These are phyloP conservation scores for Pseudanteris insignis DNA, from an alignment of 2,888 invertebrate genomes.

Conservation along the genomic window DNA sequence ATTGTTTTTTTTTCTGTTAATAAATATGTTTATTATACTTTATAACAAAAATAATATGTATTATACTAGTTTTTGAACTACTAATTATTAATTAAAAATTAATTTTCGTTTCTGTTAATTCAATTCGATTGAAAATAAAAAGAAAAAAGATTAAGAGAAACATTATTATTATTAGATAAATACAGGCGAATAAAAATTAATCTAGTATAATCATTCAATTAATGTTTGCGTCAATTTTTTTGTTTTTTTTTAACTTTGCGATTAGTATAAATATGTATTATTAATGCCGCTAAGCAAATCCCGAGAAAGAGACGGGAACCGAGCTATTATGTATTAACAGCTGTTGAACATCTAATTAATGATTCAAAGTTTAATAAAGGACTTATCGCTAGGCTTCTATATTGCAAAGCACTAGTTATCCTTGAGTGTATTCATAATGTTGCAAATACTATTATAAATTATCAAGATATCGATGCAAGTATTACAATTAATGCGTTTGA, in stretches of 20 bases:
- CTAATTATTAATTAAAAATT: no score
- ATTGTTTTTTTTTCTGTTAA: no score
- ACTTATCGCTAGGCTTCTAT: constrained; percentile 27
- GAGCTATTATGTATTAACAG: constrained; percentile 27
- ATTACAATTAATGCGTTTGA: constrained; percentile 17
- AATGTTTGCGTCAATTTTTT: no score
- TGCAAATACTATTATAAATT: constrained; percentile 36
- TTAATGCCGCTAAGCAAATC: constrained; percentile 8
- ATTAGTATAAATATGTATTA: constrained; percentile 5
- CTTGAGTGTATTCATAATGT: constrained; percentile 34
- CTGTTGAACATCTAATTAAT: constrained; percentile 33
- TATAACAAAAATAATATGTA: no score
- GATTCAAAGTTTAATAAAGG: constrained; percentile 31
- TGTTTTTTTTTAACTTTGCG: no score
- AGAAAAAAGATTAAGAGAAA: neutral
- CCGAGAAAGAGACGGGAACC: constrained; percentile 6
- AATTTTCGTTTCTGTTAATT: no score
- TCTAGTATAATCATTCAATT: no score
- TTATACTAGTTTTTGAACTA: no score
- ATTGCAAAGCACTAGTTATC: constrained; percentile 32
- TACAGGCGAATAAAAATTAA: no score
- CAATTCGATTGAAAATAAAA: no score
- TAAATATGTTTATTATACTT: no score
- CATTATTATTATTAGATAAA: no score
- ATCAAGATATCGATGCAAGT: constrained; percentile 20